Percentiles rank a stretch among this genome's conserved stretches.
These are phyloP conservation scores for Procavia capensis DNA, from an alignment of 2,113 vertebrate species.

Conservation along the genomic window DNA sequence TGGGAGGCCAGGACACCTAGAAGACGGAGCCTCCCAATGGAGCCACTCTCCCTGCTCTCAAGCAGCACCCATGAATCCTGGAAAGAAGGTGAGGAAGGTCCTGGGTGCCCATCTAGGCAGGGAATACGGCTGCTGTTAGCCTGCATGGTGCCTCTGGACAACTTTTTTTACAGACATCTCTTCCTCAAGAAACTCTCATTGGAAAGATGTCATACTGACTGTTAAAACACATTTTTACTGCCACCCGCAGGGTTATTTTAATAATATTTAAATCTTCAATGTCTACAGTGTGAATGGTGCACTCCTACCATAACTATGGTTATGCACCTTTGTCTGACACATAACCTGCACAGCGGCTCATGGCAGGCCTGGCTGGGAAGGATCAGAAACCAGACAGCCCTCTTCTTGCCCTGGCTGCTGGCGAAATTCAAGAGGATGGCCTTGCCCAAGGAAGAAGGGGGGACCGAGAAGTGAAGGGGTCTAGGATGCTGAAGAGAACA, in stretches of 20 bases:
- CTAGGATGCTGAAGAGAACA: neutral
- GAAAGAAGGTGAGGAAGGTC: neutral
- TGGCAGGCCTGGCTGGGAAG: neutral
- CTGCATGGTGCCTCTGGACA: neutral
- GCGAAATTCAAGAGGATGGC: neutral
- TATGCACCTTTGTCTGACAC: neutral
- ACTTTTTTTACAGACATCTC: neutral
- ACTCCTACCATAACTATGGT: no score
- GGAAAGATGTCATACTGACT: neutral
- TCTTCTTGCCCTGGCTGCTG: neutral
- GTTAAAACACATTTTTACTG: neutral
- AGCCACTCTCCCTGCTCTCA: neutral
- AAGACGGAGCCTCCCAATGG: neutral
- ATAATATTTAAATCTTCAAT: neutral
- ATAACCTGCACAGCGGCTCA: neutral
- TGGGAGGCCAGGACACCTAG: neutral
- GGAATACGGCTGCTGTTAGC: neutral
- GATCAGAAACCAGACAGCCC: neutral
- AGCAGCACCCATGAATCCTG: neutral
- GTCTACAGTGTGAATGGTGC: neutral
- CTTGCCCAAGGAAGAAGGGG: neutral
- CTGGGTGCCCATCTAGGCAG: neutral
- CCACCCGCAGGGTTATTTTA: neutral
- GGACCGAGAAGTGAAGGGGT: neutral
- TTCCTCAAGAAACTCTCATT: neutral